A percentile compares a stretch with the other conserved stretches of the same genome.
Evolutionary conservation across 2,888 invertebrate species (phyloP).

Genomic region (Sipha maydis): DNA sequence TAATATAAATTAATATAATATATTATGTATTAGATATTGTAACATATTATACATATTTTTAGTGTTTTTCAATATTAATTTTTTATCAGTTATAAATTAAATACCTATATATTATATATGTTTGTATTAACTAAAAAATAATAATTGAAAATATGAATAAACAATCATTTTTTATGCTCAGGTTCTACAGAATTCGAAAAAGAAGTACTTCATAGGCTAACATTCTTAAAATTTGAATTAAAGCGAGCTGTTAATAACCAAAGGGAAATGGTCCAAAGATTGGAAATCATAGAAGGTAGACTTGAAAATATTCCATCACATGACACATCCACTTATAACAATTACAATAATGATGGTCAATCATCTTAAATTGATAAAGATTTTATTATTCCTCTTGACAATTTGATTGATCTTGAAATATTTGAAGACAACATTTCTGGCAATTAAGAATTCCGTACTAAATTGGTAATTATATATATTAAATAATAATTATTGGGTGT

Average conservation of each 20-base stretch:
- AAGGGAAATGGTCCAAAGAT: not conserved
- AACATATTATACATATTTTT: too few relatives aligned
- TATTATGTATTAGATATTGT: too few relatives aligned
- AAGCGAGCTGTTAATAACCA: not conserved
- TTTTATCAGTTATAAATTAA: too few relatives aligned
- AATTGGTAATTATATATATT: too few relatives aligned
- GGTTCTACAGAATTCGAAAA: slow-evolving; percentile 4
- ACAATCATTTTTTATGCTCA: not conserved
- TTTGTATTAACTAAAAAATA: not conserved
- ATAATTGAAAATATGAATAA: too few relatives aligned
- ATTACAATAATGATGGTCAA: not conserved
- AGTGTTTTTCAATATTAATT: too few relatives aligned
- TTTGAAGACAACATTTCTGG: not conserved
- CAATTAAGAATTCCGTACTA: too few relatives aligned
- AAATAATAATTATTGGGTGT: not conserved
- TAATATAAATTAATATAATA: too few relatives aligned
- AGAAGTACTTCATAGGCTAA: slow-evolving; percentile 3
- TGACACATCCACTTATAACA: not conserved
- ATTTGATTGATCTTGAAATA: slow-evolving; percentile 1
- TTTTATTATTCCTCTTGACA: not conserved
- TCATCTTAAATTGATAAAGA: not conserved
- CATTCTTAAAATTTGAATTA: slow-evolving; percentile 15
- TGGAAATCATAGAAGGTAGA: not conserved
- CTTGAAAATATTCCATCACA: slow-evolving; percentile 19
- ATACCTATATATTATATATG: too few relatives aligned